Percentiles rank a stretch among this genome's conserved stretches.
Conservation (phyloP, 2,888 invertebrate genomes). For the Heliothis peltigera region DNA sequence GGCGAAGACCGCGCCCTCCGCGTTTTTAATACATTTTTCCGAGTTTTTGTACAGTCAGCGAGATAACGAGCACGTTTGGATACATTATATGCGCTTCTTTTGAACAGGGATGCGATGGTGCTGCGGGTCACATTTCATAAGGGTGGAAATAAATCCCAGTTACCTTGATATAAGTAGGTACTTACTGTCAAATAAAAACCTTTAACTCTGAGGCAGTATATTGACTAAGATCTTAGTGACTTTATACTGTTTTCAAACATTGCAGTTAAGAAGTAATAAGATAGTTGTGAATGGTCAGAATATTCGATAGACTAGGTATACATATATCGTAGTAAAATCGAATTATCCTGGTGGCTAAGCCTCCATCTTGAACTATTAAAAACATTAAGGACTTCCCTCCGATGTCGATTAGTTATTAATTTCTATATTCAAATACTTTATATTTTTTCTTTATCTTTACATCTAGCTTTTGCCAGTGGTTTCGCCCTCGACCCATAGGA, state of each 20-base stretch:
- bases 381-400: too few relatives aligned
- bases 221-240: too few relatives aligned
- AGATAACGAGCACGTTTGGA: slow-evolving; percentile 76
- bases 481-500: too few relatives aligned
- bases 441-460: slow-evolving; percentile 51
- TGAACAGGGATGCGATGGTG: slow-evolving; percentile 25
- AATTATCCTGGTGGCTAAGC: too few relatives aligned
- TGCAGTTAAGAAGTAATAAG: too few relatives aligned
- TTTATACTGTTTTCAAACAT: too few relatives aligned
- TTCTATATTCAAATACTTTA: not conserved
- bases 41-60: slow-evolving; percentile 79
- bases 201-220: not conserved
- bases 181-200: not conserved
- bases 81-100: slow-evolving; percentile 54
- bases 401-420: too few relatives aligned
- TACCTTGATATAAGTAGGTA: not conserved
- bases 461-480: too few relatives aligned
- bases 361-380: too few relatives aligned
- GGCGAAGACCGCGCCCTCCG: slow-evolving; percentile 66
- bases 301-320: too few relatives aligned
- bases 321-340: too few relatives aligned
- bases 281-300: too few relatives aligned
- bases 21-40: slow-evolving; percentile 76
- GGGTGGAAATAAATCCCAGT: not conserved
- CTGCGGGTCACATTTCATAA: slow-evolving; percentile 6